Evolutionary conservation across 1,140 invertebrate species (phyloP).

Genomic region (Trichogramma pretiosum): DNA sequence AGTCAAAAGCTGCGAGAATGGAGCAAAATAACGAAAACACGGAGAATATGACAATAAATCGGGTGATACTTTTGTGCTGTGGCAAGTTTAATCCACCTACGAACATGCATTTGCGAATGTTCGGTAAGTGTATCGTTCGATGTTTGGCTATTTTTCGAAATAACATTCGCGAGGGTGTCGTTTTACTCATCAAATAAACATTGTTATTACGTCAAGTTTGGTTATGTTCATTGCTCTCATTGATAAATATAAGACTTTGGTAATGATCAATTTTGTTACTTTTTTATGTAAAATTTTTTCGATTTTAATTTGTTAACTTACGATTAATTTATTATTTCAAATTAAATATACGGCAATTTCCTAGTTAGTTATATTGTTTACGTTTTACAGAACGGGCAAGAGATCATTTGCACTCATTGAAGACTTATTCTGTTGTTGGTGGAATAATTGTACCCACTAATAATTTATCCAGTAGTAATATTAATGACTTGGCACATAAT

Average conservation of each 20-base stretch:
- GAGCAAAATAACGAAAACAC: background rate
- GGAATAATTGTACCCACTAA: constrained; percentile 90
- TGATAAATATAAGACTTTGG: too few species aligned
- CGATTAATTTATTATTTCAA: background rate
- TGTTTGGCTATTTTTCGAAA: too few species aligned
- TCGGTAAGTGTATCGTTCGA: constrained; percentile 87
- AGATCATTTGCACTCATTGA: constrained; percentile 73
- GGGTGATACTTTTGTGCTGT: constrained; percentile 78
- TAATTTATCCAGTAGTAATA: constrained; percentile 53
- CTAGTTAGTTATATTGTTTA: too few species aligned
- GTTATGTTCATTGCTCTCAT: too few species aligned
- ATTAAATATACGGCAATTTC: too few species aligned
- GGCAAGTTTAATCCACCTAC: constrained; percentile 95
- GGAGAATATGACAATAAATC: constrained; percentile 49
- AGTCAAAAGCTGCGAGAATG: background rate
- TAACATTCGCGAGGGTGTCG: too few species aligned
- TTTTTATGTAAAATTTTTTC: background rate
- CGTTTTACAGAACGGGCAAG: constrained; percentile 73
- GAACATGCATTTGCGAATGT: constrained; percentile 95
- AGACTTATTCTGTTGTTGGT: constrained; percentile 68
- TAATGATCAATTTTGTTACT: too few species aligned
- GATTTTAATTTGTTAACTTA: background rate
- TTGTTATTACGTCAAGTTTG: too few species aligned
- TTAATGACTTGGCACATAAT: constrained; percentile 67
- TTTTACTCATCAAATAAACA: too few species aligned